Conservation (phyloP, 2,888 invertebrate species). For the Pemphredon lugubris region DNA sequence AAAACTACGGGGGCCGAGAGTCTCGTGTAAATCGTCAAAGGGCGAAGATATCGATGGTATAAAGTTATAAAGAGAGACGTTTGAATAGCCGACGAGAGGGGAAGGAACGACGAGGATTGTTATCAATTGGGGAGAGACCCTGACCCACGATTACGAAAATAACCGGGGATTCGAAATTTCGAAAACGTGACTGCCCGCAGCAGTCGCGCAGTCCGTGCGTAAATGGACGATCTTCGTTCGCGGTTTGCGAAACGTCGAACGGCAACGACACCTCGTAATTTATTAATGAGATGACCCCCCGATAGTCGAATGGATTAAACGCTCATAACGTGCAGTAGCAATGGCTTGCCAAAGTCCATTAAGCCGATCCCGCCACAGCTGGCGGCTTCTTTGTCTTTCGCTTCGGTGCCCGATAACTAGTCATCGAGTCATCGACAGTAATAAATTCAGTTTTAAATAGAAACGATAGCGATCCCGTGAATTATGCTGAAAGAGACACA, state of each 20-base stretch:
- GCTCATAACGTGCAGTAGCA: conserved; percentile 44
- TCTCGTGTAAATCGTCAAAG: too few relatives aligned
- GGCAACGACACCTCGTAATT: conserved; percentile 52
- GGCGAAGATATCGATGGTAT: too few relatives aligned
- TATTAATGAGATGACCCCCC: conserved; percentile 56
- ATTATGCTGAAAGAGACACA: not conserved
- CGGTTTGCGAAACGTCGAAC: conserved; percentile 35
- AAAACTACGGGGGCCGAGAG: too few relatives aligned
- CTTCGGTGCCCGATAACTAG: conserved; percentile 36
- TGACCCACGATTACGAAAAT: conserved; percentile 2
- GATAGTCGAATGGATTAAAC: conserved; percentile 48
- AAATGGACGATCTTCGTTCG: conserved; percentile 2
- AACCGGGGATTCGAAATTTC: too few relatives aligned
- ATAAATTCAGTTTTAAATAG: conserved; percentile 38
- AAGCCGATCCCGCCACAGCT: conserved; percentile 52
- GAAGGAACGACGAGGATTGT: not conserved
- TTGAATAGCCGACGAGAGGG: not conserved
- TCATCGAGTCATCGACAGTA: conserved; percentile 45
- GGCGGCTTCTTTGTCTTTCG: conserved; percentile 53
- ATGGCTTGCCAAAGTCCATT: conserved; percentile 57
- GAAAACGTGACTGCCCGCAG: conserved; percentile 1
- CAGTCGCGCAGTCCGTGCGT: too few relatives aligned
- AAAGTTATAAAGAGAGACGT: too few relatives aligned
- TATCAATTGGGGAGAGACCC: not conserved
- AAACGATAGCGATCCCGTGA: conserved; percentile 21